Base-by-base conservation (phyloP, 1,140 invertebrate species). In the Samia ricini region DNA sequence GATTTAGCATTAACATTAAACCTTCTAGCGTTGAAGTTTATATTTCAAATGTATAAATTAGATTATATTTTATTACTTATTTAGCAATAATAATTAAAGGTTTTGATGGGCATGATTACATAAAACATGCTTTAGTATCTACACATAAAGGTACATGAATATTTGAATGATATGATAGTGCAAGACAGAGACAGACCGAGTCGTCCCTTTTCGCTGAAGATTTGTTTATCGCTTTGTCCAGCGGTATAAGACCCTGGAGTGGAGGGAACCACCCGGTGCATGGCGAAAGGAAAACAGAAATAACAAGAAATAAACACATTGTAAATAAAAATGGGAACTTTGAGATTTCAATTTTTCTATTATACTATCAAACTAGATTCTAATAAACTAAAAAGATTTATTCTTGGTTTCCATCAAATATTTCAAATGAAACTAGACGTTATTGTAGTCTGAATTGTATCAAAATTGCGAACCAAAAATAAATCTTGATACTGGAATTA, bases 201-300 rank as follows among this genome's bases (percentile, higher is more conserved):
- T 81, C 83, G 79, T 83, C 84, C 79, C 79, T 78, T 78, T 79
- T 79, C 77, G 76, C 77, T 77, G 86, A 86, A 68, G 84, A 69
- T 86, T 87, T 83, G 83, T 85, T 89, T 78, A 86, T 89, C 77
- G 83, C 85, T 88, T 88, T 89, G 74, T 86, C 83, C 84, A 86
- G 78, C 79, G 83, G 80, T 79, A 89, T 87, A 81, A 85, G 83
- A 84, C 82, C 86, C 86, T 89, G 83, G 76, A 69, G 75, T 66
- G 72, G 72, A 72, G 59, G 69, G 71, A 71, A 74, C 73, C 75
- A 77, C 72, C 77, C 77, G 81, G 77, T 74, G 78, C 74, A 75
- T 78, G 74, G 77, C 76, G 71, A 70, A 77, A 65, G 36, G 72
- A 82, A 82, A 81, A 84, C 66, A 83, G 64, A 85, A 79, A 83